Evolutionary conservation across 2,113 vertebrate species (phyloP).

Genomic region (Ophiodon elongatus): DNA sequence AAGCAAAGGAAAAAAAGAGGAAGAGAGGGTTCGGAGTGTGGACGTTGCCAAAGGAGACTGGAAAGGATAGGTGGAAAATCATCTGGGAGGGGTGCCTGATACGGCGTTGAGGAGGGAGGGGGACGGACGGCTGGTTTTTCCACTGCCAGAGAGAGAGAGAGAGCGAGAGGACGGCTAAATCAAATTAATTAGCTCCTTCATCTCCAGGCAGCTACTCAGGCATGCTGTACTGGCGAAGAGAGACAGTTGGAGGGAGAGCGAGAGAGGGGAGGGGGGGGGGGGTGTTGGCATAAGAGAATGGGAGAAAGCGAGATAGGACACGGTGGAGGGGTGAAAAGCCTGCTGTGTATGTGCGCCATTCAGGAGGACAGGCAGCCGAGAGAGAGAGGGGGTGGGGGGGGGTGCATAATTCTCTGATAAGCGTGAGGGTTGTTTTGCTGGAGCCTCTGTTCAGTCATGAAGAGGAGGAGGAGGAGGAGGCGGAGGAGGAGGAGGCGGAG

Average conservation of each 20-base stretch:
- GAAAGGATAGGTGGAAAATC: constrained; percentile 86
- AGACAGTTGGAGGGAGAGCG: constrained; percentile 47
- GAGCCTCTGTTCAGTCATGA: constrained; percentile 65
- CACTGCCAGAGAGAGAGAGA: constrained; percentile 78
- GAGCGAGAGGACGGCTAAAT: constrained; percentile 81
- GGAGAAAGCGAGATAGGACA: constrained; percentile 73
- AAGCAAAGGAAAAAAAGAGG: too few relatives aligned
- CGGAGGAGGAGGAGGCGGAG: constrained; percentile 72
- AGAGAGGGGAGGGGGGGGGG: background rate
- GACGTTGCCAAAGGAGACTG: constrained; percentile 79
- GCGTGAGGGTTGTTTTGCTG: constrained; percentile 81
- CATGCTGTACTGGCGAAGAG: constrained; percentile 79
- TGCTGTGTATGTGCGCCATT: constrained; percentile 79
- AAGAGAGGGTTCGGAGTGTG: constrained; percentile 48
- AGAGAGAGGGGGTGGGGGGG: constrained; percentile 73
- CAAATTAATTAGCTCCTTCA: constrained; percentile 90
- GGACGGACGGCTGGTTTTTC: constrained; percentile 79
- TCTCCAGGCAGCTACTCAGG: constrained; percentile 86
- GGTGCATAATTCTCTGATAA: constrained; percentile 82
- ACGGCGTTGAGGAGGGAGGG: constrained; percentile 56
- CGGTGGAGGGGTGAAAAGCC: constrained; percentile 75
- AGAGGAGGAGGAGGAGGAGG: constrained; percentile 70
- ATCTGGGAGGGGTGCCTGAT: constrained; percentile 83
- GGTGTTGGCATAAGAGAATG: constrained; percentile 58
- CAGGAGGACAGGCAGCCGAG: constrained; percentile 60